These are phyloP conservation scores for Melanaphis sacchari DNA, from an alignment of 1,140 invertebrate species.

Conservation along the genomic window DNA sequence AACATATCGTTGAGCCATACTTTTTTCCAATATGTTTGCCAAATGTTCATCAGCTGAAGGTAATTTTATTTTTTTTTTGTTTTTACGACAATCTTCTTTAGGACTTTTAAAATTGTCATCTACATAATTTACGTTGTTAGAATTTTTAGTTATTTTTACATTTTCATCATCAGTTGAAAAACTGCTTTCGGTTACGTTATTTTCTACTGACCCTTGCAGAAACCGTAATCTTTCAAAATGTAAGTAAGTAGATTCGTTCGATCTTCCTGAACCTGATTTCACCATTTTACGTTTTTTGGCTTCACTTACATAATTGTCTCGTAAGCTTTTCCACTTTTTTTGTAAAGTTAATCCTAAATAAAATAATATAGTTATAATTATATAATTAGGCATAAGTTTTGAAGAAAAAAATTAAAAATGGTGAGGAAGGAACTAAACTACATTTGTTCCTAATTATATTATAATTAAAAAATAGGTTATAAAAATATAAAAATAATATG, in stretches of 20 bases:
- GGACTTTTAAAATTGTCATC: too few species aligned
- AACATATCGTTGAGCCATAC: not conserved
- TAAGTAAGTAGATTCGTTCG: too few species aligned
- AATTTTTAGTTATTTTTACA: not conserved
- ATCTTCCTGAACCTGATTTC: too few species aligned
- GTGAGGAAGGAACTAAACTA: not conserved
- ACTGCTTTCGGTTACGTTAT: not conserved
- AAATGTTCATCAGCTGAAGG: not conserved
- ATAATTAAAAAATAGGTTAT: constrained; percentile 9
- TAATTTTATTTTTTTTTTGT: too few species aligned
- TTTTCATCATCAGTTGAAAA: not conserved
- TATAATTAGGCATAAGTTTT: not conserved
- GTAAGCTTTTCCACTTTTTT: too few species aligned
- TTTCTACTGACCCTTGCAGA: not conserved
- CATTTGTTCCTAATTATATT: not conserved
- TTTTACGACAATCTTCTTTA: too few species aligned
- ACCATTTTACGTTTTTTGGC: too few species aligned
- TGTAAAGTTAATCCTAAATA: too few species aligned
- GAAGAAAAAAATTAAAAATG: constrained; percentile 6
- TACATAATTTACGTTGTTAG: too few species aligned
- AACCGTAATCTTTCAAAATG: too few species aligned
- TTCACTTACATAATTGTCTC: too few species aligned
- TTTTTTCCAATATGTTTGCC: not conserved
- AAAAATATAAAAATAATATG: constrained; percentile 21
- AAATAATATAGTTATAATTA: not conserved